Evolutionary conservation across 2,888 invertebrate genomes (phyloP), one percentile per base, ranked within the genome.

Genomic region (Danaus chrysippus): DNA sequence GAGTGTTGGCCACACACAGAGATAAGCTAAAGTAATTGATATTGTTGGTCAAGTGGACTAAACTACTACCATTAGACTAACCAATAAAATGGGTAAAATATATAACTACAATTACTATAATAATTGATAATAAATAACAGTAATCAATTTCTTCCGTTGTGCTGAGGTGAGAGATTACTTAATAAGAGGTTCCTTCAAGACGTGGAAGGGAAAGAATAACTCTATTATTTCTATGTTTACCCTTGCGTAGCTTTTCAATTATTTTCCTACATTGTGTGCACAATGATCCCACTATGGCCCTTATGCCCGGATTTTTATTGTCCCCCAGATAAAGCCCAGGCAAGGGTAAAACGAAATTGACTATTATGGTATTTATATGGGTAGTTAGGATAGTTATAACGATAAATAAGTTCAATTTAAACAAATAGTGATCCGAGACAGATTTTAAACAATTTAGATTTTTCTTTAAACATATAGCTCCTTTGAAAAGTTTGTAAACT

Each of bases 241-340:
- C 61, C 70, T 56, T 63, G 63, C 68, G 65, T 66, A 66, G 63
- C 62, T 71, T 70, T 72, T 72, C 72, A 71, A 72, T 72, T 72
- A 72, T 70, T 68, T 70, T 63, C 60, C 62, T 65, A 67, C 69
- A 70, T 67, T 68, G 67, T 63, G 56, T 60, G 61, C 63, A 68
- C 71, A 69, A 67, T 68, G 68, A 68, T 68, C 68, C 66, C 63
- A 63, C 60, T 68, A 68, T 69, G 66, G 58, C 66, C 62, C 66
- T 69, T 64, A 64, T 69, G 63, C 65, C 68, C 67, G 68, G 65
- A 63, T 68, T 71, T 62, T 71, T 70, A 72, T 70, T 70, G 67
- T 72, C 57, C 68, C 65, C 63, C 42, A 61, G 68, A 70, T 69
- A 69, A 68, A 68, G 67, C 69, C 68, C 67, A 64, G 63, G 63